phyloP scores from a whole-genome alignment of 2,797 vertebrate genomes.

The Poecile montanus region DNA sequence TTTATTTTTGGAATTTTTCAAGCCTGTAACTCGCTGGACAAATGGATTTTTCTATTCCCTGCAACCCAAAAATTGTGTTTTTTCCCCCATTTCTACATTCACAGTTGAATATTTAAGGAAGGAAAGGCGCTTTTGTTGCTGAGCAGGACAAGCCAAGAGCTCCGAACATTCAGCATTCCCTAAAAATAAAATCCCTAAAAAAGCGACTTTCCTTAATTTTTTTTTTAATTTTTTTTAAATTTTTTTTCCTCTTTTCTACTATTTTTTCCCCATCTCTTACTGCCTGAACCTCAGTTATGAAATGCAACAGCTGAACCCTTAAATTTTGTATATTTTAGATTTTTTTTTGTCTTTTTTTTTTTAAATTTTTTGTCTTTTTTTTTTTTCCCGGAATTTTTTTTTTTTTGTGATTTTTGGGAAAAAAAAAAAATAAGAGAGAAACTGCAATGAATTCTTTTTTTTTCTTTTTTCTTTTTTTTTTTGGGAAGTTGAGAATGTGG shows the following conservation, averaged over 20 bases:
- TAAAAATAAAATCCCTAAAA: conserved; percentile 73
- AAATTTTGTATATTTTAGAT: background rate
- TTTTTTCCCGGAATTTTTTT: background rate
- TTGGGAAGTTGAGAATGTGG: conserved; percentile 76
- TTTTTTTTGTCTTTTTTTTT: background rate
- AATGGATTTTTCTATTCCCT: background rate
- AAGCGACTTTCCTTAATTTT: conserved; percentile 62
- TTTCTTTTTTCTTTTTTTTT: conserved; percentile 52
- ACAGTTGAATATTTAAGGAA: conserved; percentile 79
- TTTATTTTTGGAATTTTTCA: background rate
- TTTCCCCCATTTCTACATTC: conserved; percentile 72
- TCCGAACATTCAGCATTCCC: conserved; percentile 77
- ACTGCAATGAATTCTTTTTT: background rate
- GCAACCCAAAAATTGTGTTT: background rate
- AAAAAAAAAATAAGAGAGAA: background rate
- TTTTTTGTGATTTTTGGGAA: background rate
- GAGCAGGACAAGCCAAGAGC: conserved; percentile 49
- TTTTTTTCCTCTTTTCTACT: background rate
- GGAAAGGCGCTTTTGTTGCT: conserved; percentile 76
- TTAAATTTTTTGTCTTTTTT: background rate
- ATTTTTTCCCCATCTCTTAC: background rate
- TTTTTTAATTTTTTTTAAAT: too few relatives aligned
- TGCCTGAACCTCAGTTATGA: background rate
- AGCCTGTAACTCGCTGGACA: conserved; percentile 57
- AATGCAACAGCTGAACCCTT: background rate